phyloP scores from a whole-genome alignment of 2,888 invertebrate species.

The Slavum lentiscoides region DNA sequence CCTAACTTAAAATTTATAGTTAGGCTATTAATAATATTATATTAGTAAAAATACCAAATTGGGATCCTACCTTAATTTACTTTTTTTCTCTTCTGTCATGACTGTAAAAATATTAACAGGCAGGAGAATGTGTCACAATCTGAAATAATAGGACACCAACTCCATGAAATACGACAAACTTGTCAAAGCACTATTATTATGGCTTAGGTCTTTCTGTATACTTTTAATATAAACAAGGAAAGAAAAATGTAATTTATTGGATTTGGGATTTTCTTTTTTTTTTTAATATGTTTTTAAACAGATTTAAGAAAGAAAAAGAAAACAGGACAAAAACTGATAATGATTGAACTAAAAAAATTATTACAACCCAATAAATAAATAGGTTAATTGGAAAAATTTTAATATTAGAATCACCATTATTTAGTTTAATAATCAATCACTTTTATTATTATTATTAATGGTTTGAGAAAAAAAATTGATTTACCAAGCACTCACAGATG shows the following conservation, averaged over 20 bases:
- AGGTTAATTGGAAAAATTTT: not conserved
- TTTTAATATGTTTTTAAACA: not conserved
- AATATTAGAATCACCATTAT: not conserved
- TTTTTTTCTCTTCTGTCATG: conserved; percentile 54
- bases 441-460: not conserved
- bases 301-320: not conserved
- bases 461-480: not conserved
- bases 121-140: conserved; percentile 53
- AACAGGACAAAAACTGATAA: not conserved
- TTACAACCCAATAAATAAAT: not conserved
- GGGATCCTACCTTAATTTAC: conserved; percentile 53
- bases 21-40: conserved; percentile 48
- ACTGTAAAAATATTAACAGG: conserved; percentile 52
- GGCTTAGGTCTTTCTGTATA: not conserved
- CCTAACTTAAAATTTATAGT: conserved; percentile 41
- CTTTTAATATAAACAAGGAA: conserved; percentile 29
- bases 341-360: not conserved
- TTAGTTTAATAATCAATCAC: not conserved
- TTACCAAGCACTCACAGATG: conserved; percentile 6
- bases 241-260: conserved; percentile 9
- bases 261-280: conserved; percentile 2
- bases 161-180: conserved; percentile 49
- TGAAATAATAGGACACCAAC: conserved; percentile 53
- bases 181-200: conserved; percentile 18
- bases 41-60: conserved; percentile 51